Evolutionary conservation across 2,113 vertebrate genomes (phyloP), one percentile per base, ranked within the genome.

Genomic region (Dendropsophus ebraccatus): DNA sequence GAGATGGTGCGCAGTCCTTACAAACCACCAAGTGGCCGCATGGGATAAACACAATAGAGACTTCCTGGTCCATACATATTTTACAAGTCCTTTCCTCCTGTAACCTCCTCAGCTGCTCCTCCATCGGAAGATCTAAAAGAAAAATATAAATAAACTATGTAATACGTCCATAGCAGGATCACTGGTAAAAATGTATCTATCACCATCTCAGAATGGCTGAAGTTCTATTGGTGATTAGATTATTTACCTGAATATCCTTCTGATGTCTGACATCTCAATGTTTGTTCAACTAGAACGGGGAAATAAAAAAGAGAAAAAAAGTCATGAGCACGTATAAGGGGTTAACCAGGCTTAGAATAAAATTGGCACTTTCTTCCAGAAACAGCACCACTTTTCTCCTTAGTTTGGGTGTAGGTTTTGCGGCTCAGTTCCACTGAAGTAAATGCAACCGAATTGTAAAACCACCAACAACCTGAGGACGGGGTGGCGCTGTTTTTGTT

Each of bases 161-260:
- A 41, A 41, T 41, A 41, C 41, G 8, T 8, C 41, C 41, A 41
- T 5, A 41, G 41, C 41, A 41, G 41, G 41, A 41, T 41, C 41
- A 41, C 41, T 41, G 41, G 41, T 41, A n/a, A n/a, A n/a, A n/a
- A n/a, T n/a, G n/a, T n/a, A n/a, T n/a, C n/a, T n/a, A n/a, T n/a
- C n/a, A n/a, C n/a, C n/a, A n/a, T n/a, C n/a, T n/a, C n/a, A n/a
- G n/a, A n/a, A n/a, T n/a, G n/a, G n/a, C n/a, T n/a, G n/a, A n/a
- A n/a, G n/a, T n/a, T n/a, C n/a, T n/a, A n/a, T n/a, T n/a, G n/a
- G n/a, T n/a, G n/a, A n/a, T n/a, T n/a, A n/a, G n/a, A n/a, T 83
- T 60, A 83, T 77, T 91, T 97, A 98, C 98, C 97, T 96, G 97
- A 96, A 90, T 96, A 91, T 92, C 98, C 97, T 93, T 98, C 97